Percentiles rank a stretch among this genome's conserved stretches.
phyloP scores from a whole-genome alignment of 2,888 invertebrate genomes.

The Phengaris arion region DNA sequence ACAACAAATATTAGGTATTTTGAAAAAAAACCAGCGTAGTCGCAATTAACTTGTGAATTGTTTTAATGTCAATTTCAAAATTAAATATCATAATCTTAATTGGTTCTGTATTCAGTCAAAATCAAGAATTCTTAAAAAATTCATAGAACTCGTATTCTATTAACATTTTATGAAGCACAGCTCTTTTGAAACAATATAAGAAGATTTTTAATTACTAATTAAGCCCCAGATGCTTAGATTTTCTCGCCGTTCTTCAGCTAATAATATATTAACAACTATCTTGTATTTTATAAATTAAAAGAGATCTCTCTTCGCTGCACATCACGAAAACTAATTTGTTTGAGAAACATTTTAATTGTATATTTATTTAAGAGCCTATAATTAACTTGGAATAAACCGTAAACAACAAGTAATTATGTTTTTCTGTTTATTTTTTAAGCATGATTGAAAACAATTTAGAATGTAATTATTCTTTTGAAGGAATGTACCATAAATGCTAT shows the following conservation, averaged over 20 bases:
- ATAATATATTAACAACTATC: constrained; percentile 16
- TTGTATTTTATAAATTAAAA: constrained; percentile 1
- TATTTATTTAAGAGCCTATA: neutral
- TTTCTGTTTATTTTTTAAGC: neutral
- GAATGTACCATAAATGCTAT: too few relatives aligned
- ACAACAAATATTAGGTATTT: too few relatives aligned
- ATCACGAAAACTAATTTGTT: neutral
- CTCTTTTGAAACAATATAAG: neutral
- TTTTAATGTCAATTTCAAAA: neutral
- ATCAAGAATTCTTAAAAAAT: neutral
- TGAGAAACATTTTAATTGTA: neutral
- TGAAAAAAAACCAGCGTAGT: neutral
- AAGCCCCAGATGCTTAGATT: constrained; percentile 22
- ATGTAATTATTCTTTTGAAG: too few relatives aligned
- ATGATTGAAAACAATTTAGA: too few relatives aligned
- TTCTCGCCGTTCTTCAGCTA: constrained; percentile 1
- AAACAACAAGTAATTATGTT: neutral
- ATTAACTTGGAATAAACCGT: neutral
- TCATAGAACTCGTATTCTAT: neutral
- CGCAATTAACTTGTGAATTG: neutral
- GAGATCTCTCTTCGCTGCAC: neutral
- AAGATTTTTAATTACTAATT: constrained; percentile 26
- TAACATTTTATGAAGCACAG: neutral
- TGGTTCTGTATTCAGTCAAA: neutral
- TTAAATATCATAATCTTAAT: neutral